Base-by-base conservation (phyloP, 2,113 vertebrate genomes). In the Tenrec ecaudatus region DNA sequence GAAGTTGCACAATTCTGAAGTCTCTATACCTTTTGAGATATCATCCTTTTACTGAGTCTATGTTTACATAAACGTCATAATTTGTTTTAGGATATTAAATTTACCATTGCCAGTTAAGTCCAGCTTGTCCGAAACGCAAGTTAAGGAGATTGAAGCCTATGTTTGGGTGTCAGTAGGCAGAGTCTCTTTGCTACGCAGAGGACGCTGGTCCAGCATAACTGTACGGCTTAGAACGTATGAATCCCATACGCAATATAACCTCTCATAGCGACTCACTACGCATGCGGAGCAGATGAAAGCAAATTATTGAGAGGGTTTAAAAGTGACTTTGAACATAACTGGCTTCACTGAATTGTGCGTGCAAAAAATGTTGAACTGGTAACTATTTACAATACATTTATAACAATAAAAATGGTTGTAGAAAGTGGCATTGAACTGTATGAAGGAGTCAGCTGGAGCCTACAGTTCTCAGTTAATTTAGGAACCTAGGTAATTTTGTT, bases 51-150 rank as follows among this genome's bases (percentile, higher is more conserved):
- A 43, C 29, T 60, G 68, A 83, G 19, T 47, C 17, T 17, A 86
- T n/a, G 75, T 77, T 87, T 94, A 94, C 85, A n/a, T 86, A 80
- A 90, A 40, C 43, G 40, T n/a, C 80, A 66, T 82, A 69, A 77
- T 73, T 77, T 71, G 20, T 40, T 64, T 92, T 62, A 16, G 29
- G n/a, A 53, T 75, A n/a, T 86, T 82, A 57, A 73, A 27, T 11
- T 57, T 88, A 8, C 1, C 29, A 86, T 75, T 82, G 20, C 25
- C 27, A 57, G 23, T n/a, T 29, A 78, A 92, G 36, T 29, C 31
- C 43, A 79, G 20, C 53, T 62, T 81, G 76, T 73, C 73, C 25
- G 80, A 89, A 90, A 4, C 80, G 1, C 43, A 17, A 69, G n/a
- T 60, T 60, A 73, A 81, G 2, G 36, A 38, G 90, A 93, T 90